Conservation (phyloP, 2,797 vertebrate genomes). For the Xenopus petersii region DNA sequence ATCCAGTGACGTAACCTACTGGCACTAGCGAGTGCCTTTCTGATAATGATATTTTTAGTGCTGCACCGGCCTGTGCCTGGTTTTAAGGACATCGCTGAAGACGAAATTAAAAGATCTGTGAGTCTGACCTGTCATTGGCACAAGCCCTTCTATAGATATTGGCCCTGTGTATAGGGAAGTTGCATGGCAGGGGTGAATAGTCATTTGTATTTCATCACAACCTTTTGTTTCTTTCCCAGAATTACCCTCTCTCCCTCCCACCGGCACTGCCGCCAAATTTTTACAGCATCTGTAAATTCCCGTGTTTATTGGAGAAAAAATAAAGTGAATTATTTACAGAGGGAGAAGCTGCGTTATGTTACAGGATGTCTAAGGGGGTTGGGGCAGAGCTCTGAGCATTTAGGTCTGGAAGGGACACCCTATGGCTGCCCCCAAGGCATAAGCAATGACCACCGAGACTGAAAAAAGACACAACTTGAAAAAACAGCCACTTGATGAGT, state of each 20-base stretch:
- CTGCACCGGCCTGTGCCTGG: not conserved
- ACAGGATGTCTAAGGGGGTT: not conserved
- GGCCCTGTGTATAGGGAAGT: not conserved
- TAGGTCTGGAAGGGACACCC: not conserved
- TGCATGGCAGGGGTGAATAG: not conserved
- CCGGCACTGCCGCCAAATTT: not conserved
- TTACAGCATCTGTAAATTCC: conserved; percentile 31
- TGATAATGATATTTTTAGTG: not conserved
- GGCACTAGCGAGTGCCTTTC: not conserved
- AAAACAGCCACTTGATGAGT: no score
- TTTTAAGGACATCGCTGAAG: conserved; percentile 7
- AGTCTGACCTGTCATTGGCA: not conserved
- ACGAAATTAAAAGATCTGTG: not conserved
- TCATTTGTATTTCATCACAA: conserved; percentile 23
- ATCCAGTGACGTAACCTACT: not conserved
- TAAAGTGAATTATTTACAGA: conserved; percentile 30
- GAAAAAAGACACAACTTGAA: no score
- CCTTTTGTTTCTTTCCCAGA: conserved; percentile 29
- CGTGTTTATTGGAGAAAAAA: conserved; percentile 13
- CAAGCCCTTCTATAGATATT: conserved; percentile 16
- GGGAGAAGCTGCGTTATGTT: not conserved
- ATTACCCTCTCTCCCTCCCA: not conserved
- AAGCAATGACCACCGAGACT: not conserved
- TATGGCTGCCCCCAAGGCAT: not conserved
- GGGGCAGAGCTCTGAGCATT: not conserved